phyloP scores from a whole-genome alignment of 2,888 invertebrate species.

The Mesorhabditis spiculigera region DNA sequence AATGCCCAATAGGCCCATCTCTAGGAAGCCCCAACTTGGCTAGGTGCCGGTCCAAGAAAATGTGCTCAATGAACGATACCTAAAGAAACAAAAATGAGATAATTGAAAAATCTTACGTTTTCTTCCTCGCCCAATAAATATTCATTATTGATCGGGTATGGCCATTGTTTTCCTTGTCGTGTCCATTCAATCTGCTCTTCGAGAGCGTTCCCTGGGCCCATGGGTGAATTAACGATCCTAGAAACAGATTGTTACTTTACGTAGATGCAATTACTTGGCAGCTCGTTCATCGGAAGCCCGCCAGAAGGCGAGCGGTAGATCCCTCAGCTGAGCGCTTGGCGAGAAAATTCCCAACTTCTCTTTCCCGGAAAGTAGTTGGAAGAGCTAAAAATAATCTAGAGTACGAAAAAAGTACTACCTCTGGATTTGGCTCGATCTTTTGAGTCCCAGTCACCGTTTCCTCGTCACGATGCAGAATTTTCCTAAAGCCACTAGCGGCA shows the following conservation, averaged over 20 bases:
- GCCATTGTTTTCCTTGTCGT: conserved; percentile 88
- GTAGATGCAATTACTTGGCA: conserved; percentile 18
- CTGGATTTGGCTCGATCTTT: background rate
- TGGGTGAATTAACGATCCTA: conserved; percentile 36
- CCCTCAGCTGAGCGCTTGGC: conserved; percentile 16
- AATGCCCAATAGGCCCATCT: conserved; percentile 85
- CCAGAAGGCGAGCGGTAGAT: conserved; percentile 29
- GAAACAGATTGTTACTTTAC: conserved; percentile 4
- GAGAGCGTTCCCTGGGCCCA: conserved; percentile 72
- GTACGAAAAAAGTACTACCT: background rate
- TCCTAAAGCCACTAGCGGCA: conserved; percentile 10
- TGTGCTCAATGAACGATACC: conserved; percentile 84
- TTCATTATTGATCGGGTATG: conserved; percentile 95
- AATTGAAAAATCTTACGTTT: conserved; percentile 49
- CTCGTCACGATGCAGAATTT: conserved; percentile 7
- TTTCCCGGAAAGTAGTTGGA: conserved; percentile 14
- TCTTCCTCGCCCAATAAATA: conserved; percentile 63
- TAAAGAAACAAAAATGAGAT: conserved; percentile 15
- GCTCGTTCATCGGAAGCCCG: conserved; percentile 34
- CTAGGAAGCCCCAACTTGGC: conserved; percentile 77
- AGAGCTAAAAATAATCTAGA: background rate
- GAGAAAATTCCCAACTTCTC: conserved; percentile 24
- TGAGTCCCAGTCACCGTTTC: background rate
- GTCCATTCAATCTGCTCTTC: conserved; percentile 93
- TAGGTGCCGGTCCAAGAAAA: conserved; percentile 82